These are phyloP conservation scores for Ischnura elegans DNA, from an alignment of 2,888 invertebrate genomes.

Conservation along the genomic window DNA sequence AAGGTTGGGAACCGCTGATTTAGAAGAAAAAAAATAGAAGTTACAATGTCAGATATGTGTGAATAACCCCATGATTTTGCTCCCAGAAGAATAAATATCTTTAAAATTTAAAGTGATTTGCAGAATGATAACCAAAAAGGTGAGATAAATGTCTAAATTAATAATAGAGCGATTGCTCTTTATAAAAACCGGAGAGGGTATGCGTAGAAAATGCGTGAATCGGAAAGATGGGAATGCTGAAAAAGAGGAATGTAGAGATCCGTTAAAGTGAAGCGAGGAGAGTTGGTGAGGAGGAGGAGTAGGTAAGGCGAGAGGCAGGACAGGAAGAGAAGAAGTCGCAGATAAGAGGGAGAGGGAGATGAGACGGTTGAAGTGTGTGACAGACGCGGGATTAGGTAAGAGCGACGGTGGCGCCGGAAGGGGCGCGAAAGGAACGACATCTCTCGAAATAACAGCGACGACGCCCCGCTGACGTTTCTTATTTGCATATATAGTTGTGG, in stretches of 20 bases:
- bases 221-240: too few relatives aligned
- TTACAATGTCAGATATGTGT: too few relatives aligned
- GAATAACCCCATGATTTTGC: too few relatives aligned
- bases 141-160: too few relatives aligned
- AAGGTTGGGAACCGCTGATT: too few relatives aligned
- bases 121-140: too few relatives aligned
- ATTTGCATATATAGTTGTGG: conserved; percentile 20
- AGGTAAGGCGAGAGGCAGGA: not conserved
- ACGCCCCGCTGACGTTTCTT: not conserved
- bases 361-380: not conserved
- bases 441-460: not conserved
- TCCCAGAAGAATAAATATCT: too few relatives aligned
- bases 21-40: too few relatives aligned
- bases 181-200: not conserved
- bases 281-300: not conserved
- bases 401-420: not conserved
- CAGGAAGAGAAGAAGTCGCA: not conserved
- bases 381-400: not conserved
- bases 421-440: not conserved
- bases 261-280: not conserved
- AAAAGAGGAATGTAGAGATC: too few relatives aligned
- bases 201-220: not conserved
- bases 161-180: too few relatives aligned
- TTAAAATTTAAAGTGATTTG: too few relatives aligned
- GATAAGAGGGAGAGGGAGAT: not conserved